Evolutionary conservation across 2,113 vertebrate genomes (phyloP), one percentile per base, ranked within the genome.

Genomic region (Pelusios castaneus): DNA sequence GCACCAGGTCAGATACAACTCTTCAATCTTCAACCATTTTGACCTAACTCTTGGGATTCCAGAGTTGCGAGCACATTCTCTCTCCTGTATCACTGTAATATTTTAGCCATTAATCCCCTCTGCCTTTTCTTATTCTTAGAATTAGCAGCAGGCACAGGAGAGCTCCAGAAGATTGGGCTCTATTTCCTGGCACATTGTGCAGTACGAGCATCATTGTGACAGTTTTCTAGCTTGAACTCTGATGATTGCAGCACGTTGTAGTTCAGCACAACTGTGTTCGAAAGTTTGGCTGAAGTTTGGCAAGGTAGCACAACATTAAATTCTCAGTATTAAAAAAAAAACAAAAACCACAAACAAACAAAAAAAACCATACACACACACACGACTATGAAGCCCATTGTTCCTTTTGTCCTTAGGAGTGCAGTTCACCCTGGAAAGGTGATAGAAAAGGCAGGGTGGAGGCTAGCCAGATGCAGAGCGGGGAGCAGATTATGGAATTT

Each of bases 21-120:
- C 45, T 93, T 75, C 90, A 95, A 85, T 95, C 82, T 92, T 89
- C 87, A 87, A 85, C 63, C 10, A 54, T 54, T 80, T 89, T 88
- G 58, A 79, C 34, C 92, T 89, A 76, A 90, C 75, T 85, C 77
- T 45, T 85, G 85, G 83, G 84, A 95, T 91, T 94, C 78, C 80
- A 77, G 27, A 93, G 56, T 86, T 47, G 4, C 54, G 54, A 85
- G 43, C 10, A 5, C 31, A 70, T 94, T 94, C 88, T 90, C 67
- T 90, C 86, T 80, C 31, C 56, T 91, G 41, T 60, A 73, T 76
- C 43, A 34, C 67, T 89, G 90, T 29, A 89, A 84, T 88, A 87
- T 87, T 89, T 88, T 89, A 94, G 80, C 34, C 27, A 1, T 54
- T 87, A 90, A 93, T 80, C 52, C 6, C 52, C 79, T 87, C 78